Evolutionary conservation across 2,113 vertebrate genomes (phyloP), one percentile per base, ranked within the genome.

Genomic region (Neofelis nebulosa): DNA sequence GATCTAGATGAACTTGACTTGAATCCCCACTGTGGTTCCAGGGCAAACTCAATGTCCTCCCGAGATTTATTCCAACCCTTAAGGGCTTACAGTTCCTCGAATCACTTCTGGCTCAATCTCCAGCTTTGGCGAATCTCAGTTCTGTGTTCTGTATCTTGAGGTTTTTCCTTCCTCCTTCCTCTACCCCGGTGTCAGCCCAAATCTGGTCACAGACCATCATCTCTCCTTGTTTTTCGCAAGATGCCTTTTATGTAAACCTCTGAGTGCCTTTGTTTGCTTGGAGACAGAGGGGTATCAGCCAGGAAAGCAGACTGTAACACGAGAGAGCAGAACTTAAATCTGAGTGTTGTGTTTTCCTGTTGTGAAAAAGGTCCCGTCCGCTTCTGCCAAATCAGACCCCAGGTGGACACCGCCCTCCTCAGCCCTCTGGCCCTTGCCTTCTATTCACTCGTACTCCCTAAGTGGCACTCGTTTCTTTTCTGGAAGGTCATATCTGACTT

Each of bases 231-330:
- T 79, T 73, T 78, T 41, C 84, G 86, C 85, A 83, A 14, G 36
- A 63, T 69, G 13, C 23, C 38, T 73, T 87, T 79, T 27, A 63
- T 68, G 11, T 48, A 76, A 81, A 61, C 84, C 8, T 50, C 29
- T 45, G n/a, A 31, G 55, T 41, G 65, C 55, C 48, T 91, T 94
- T 45, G 45, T 45, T 76, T 55, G 50, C 3, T 48, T 73, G 69
- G 71, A 91, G 69, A 65, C 14, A 5, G 0, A 25, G 19, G 36
- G 36, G 6, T 27, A 50, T 65, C n/a, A 13, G 12, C 41, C 29
- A 80, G 13, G 2, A 38, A 12, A 69, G n/a, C 36, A 29, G 2
- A 63, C 0, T 12, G 33, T 9, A n/a, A 15, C 3, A 13, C 11
- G 2, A 65, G 16, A 52, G 16, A 74, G 36, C 10, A 45, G 38